Evolutionary conservation across 2,797 vertebrate genomes (phyloP), one percentile per base, ranked within the genome.

Genomic region (Argyrosomus regius): DNA sequence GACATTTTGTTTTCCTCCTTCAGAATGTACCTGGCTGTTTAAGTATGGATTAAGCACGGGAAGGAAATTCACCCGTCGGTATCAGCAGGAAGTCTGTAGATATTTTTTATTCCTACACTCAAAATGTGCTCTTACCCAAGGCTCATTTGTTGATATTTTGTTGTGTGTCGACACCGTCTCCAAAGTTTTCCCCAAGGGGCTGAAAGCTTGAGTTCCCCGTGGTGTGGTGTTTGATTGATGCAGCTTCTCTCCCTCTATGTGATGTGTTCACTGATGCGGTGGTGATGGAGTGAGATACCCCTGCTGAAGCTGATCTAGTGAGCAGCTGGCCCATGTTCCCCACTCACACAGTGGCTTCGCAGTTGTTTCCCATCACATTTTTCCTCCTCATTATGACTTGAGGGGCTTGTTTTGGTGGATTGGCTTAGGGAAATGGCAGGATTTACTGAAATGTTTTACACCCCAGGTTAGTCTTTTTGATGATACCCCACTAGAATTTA

Each of bases 191-290:
- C 91, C 77, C 46, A 39, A 78, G 86, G 85, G 85, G 24, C 72
- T 72, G 48, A 63, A 65, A 84, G 81, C 79, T 26, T 16, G 75
- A 62, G 72, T 73, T 90, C 83, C 83, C 84, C 13, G 83, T 75
- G 77, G 88, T 9, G 52, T 59, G 67, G 81, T 63, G 81, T 91
- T 88, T 93, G 91, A 92, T 91, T 88, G 87, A 93, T 93, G 87
- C 82, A 70, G 83, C 83, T 72, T 80, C 75, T 83, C 84, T 83
- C 70, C 45, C 1, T 88, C 81, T 75, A 46, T 82, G 81, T 75
- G 79, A 86, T 85, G 89, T 91, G 89, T 84, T 88, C 91, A 90
- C 79, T 83, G 89, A 85, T 89, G 90, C 83, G 41, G 71, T n/a
- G 80, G 88, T 88, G 82, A 92, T 91, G 82, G 88, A 90, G 85